These are phyloP conservation scores for Amphilophus citrinellus DNA, from an alignment of 2,113 vertebrate genomes.

Conservation along the genomic window DNA sequence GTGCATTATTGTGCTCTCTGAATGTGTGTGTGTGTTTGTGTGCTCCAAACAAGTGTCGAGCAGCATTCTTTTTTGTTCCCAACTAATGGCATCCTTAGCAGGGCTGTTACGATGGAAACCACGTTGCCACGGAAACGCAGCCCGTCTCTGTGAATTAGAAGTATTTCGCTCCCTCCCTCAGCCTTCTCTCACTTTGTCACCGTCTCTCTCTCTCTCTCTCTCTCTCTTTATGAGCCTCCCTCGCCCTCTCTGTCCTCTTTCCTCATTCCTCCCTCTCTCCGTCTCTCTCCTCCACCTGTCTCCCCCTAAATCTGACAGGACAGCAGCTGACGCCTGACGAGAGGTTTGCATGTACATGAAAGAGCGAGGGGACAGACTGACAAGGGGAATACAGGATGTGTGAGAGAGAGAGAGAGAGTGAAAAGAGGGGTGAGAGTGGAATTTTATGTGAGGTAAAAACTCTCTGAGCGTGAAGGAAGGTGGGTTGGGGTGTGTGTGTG, in stretches of 20 bases:
- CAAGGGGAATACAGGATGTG: background rate
- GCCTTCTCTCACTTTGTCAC: slow-evolving; percentile 46
- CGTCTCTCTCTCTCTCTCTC: slow-evolving; percentile 31
- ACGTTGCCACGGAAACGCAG: slow-evolving; percentile 83
- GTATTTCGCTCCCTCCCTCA: slow-evolving; percentile 70
- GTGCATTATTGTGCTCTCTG: slow-evolving; percentile 18
- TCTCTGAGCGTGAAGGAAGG: slow-evolving; percentile 34
- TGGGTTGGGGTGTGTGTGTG: background rate
- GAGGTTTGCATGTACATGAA: slow-evolving; percentile 50
- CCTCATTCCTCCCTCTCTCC: slow-evolving; percentile 16
- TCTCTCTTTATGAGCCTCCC: background rate
- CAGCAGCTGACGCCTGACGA: slow-evolving; percentile 63
- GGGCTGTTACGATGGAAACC: slow-evolving; percentile 82
- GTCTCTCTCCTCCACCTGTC: slow-evolving; percentile 48
- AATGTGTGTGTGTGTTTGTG: background rate
- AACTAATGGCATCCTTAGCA: slow-evolving; percentile 83
- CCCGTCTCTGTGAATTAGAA: slow-evolving; percentile 81
- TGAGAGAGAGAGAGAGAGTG: background rate
- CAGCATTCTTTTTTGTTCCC: slow-evolving; percentile 70
- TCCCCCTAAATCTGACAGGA: slow-evolving; percentile 62
- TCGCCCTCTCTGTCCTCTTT: slow-evolving; percentile 12
- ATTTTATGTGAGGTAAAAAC: slow-evolving; percentile 30
- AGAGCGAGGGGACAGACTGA: slow-evolving; percentile 50
- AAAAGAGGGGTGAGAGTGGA: slow-evolving; percentile 28
- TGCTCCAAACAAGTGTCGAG: slow-evolving; percentile 59